phyloP scores from a whole-genome alignment of 1,140 invertebrate species.

The Drosophila pallidifrons region DNA sequence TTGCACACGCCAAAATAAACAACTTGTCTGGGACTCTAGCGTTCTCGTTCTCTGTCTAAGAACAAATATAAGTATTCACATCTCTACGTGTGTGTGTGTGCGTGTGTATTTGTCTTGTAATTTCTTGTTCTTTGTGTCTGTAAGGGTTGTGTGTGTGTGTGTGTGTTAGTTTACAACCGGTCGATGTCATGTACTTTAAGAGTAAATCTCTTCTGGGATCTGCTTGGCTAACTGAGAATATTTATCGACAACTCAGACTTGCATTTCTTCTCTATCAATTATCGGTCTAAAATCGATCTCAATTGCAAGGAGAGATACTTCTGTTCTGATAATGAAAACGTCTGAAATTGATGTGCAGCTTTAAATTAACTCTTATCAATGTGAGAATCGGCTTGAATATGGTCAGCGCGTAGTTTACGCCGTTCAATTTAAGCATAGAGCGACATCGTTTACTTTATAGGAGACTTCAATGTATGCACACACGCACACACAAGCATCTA shows the following conservation, averaged over 20 bases:
- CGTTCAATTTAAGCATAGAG: conserved; percentile 17
- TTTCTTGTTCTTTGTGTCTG: conserved; percentile 13
- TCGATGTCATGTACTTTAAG: conserved; percentile 49
- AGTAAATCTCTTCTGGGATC: conserved; percentile 27
- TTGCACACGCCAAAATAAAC: conserved; percentile 65
- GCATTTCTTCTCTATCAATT: neutral
- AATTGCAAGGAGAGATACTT: neutral
- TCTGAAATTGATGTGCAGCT: neutral
- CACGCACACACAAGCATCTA: neutral
- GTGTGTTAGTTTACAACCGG: conserved; percentile 60
- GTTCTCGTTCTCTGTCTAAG: conserved; percentile 6
- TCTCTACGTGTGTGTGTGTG: neutral
- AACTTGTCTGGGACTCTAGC: conserved; percentile 47
- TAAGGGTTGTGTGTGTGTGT: conserved; percentile 43
- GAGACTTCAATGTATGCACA: conserved; percentile 44
- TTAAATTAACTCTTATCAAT: conserved; percentile 2
- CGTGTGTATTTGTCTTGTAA: conserved; percentile 5
- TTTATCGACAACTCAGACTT: conserved; percentile 15
- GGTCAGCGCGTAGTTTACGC: neutral
- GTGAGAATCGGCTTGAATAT: neutral
- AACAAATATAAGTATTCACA: conserved; percentile 12
- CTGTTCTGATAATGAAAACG: neutral
- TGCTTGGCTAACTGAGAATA: conserved; percentile 18
- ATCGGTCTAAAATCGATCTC: neutral
- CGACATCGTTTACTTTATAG: conserved; percentile 31